Evolutionary conservation across 2,797 vertebrate species (phyloP).

Genomic region (Morus bassanus): DNA sequence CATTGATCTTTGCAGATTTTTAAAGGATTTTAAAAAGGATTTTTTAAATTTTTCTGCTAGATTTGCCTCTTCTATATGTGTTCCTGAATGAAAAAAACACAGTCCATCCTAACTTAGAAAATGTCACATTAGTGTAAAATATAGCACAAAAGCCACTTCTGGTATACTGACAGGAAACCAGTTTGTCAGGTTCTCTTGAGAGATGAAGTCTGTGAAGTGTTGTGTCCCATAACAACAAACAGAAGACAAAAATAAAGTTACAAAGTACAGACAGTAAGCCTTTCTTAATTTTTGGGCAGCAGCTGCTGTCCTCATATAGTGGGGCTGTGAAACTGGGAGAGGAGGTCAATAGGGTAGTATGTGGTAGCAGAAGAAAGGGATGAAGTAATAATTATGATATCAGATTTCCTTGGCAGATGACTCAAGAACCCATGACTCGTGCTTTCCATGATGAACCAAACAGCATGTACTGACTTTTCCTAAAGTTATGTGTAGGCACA

Average conservation of each 20-base stretch:
- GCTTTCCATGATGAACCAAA: not conserved
- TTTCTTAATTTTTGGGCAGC: not conserved
- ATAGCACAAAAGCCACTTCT: not conserved
- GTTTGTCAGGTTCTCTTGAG: not conserved
- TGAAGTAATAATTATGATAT: constrained; percentile 33
- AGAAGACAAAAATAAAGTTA: not conserved
- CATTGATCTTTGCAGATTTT: not conserved
- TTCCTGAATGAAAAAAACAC: not conserved
- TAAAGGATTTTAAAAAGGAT: not conserved
- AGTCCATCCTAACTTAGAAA: not conserved
- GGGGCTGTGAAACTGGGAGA: not conserved
- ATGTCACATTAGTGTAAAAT: not conserved
- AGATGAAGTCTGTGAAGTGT: not conserved
- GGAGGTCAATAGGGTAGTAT: not conserved
- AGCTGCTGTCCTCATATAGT: not conserved
- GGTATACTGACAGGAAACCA: not conserved
- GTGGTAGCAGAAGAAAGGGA: not conserved
- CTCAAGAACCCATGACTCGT: not conserved
- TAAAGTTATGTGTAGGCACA: not conserved
- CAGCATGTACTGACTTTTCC: not conserved
- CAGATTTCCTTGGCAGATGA: not conserved
- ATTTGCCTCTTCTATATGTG: not conserved
- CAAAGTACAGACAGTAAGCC: not conserved
- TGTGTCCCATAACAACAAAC: not conserved
- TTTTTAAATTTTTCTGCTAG: not conserved